Percentiles rank a stretch among this genome's conserved stretches.
Evolutionary conservation across 92 coral and sea anemone species (phyloP).

Genomic region (Metridium senile): DNA sequence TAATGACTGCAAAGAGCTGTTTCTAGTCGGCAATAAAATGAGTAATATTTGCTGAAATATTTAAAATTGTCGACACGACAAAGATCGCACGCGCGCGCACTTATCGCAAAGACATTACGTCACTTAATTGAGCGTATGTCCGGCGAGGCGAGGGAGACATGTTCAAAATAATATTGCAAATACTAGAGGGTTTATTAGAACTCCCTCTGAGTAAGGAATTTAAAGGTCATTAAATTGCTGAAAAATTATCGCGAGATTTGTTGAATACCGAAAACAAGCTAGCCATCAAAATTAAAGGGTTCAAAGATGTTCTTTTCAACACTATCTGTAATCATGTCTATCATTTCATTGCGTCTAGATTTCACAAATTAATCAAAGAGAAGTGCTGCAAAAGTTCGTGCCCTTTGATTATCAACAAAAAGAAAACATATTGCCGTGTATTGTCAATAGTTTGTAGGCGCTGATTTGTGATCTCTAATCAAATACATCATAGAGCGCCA

Average conservation of each 20-base stretch:
- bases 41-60: not conserved
- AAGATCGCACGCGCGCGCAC: not conserved
- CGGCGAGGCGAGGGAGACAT: not conserved
- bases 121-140: not conserved
- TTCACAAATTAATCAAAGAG: slow-evolving; percentile 23
- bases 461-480: slow-evolving; percentile 7
- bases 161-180: too few relatives aligned
- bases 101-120: slow-evolving; percentile 5
- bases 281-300: not conserved
- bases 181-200: not conserved
- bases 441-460: slow-evolving; percentile 20
- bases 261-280: not conserved
- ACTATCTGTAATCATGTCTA: slow-evolving; percentile 21
- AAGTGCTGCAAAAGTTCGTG: slow-evolving; percentile 25
- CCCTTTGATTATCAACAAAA: slow-evolving; percentile 25
- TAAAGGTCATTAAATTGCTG: not conserved
- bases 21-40: not conserved
- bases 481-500: slow-evolving; percentile 17
- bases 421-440: slow-evolving; percentile 29
- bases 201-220: not conserved
- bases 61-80: not conserved
- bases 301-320: not conserved
- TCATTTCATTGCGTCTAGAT: slow-evolving; percentile 12
- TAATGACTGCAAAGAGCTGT: too few relatives aligned
- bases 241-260: not conserved